Evolutionary conservation across 2,797 vertebrate genomes (phyloP), one percentile per base, ranked within the genome.

Genomic region (Cossypha caffra): DNA sequence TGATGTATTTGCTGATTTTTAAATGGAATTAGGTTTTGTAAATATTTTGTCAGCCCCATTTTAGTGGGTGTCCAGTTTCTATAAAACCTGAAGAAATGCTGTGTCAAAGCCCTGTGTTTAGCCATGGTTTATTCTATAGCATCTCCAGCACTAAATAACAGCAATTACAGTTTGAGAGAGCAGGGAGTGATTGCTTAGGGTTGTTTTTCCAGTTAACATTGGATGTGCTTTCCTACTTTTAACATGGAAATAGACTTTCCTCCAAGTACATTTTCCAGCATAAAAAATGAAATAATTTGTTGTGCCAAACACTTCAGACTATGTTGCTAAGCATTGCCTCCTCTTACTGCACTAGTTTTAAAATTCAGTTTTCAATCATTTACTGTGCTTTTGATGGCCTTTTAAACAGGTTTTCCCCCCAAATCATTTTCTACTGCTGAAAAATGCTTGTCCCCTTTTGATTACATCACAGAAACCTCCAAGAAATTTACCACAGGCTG

Each of bases 1-100:
- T 93, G 64, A 89, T 35, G 24, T 74, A 76, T 59, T 85, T 91
- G 50, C 95, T 82, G 77, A 59, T 59, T 91, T 97, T 97, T 95
- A 54, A 92, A 77, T 54, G 42, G 48, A 81, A 43, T 83, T 93
- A 33, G 74, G 51, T 96, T 96, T 90, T 92, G 62, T 95, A 96
- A 92, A 77, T 92, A 79, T 88, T 92, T 91, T 86, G 43, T 77
- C 72, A 75, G 47, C 72, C 67, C 90, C 47, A 31, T 97, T 97
- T 93, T 64, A 86, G 71, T 72, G 82, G 88, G 88, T 87, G 33
- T 82, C 59, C 78, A 54, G 54, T 96, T 96, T 90, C 66, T 85
- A 81, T 55, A 84, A 37, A 95, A 81, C 25, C 66, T 90, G 51
- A 86, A 67, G 66, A 91, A 94, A 88, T 62, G 45, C 50, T 45